Evolutionary conservation across 2,888 invertebrate genomes (phyloP).

Genomic region (Drosophila borborema): DNA sequence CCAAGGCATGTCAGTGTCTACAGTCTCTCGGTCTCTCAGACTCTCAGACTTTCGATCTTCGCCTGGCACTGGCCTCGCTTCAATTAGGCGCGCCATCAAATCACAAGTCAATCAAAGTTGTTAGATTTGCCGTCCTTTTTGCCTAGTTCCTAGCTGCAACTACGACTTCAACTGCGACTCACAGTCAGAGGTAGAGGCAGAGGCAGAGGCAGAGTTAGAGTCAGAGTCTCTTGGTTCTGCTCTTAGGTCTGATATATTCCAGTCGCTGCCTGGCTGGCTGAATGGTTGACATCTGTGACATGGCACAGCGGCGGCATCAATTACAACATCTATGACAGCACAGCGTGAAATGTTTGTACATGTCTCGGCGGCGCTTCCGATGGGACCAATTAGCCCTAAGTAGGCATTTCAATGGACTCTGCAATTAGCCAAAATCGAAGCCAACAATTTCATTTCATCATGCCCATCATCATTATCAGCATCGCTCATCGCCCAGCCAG

Average conservation of each 20-base stretch:
- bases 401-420: conserved; percentile 79
- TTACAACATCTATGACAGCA: conserved; percentile 84
- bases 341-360: conserved; percentile 84
- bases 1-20: conserved; percentile 62
- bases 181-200: neutral
- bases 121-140: conserved; percentile 79
- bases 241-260: conserved; percentile 28
- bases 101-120: conserved; percentile 84
- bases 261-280: conserved; percentile 23
- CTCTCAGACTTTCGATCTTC: conserved; percentile 8
- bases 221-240: conserved; percentile 8
- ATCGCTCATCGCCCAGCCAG: conserved; percentile 21
- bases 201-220: conserved; percentile 1
- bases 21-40: conserved; percentile 18
- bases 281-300: conserved; percentile 75
- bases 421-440: conserved; percentile 80
- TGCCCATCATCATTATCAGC: conserved; percentile 43
- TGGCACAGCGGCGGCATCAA: conserved; percentile 82
- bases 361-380: conserved; percentile 77
- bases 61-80: conserved; percentile 66
- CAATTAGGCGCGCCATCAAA: conserved; percentile 83
- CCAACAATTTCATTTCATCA: conserved; percentile 78
- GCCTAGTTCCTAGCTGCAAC: conserved; percentile 9
- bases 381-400: conserved; percentile 81
- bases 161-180: neutral